phyloP scores from a whole-genome alignment of 2,888 invertebrate genomes.

The Agonopterix heracliana region DNA sequence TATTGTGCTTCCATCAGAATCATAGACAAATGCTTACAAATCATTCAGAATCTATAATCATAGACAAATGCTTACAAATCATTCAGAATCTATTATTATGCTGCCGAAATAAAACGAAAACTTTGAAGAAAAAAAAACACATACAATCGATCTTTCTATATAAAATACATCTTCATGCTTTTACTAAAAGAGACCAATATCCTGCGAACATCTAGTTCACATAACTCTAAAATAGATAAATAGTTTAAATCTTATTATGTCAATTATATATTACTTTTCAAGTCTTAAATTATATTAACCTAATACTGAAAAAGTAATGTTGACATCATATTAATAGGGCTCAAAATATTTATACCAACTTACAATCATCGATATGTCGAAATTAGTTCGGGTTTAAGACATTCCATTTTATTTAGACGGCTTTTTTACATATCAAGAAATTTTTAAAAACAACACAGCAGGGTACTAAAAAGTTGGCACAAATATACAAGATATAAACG shows the following conservation, averaged over 20 bases:
- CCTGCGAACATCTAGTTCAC: constrained; percentile 19
- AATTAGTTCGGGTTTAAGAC: constrained; percentile 1
- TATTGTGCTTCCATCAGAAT: constrained; percentile 3
- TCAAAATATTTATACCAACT: constrained; percentile 50
- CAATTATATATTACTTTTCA: constrained; percentile 51
- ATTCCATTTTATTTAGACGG: neutral
- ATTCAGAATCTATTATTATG: constrained; percentile 28
- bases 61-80: constrained; percentile 33
- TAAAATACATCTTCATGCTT: constrained; percentile 48
- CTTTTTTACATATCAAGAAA: neutral
- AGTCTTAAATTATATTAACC: constrained; percentile 58
- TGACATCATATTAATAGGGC: constrained; percentile 31
- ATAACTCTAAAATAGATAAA: constrained; percentile 15
- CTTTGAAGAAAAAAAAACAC: constrained; percentile 51
- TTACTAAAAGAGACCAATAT: constrained; percentile 44
- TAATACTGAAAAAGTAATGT: constrained; percentile 69
- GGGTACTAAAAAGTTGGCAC: constrained; percentile 54
- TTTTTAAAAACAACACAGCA: neutral
- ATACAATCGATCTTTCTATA: constrained; percentile 40
- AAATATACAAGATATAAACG: constrained; percentile 47
- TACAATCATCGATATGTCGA: constrained; percentile 49
- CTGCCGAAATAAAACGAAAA: constrained; percentile 37
- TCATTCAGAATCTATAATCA: constrained; percentile 18
- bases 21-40: constrained; percentile 33
- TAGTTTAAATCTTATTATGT: constrained; percentile 33